Percentiles rank a stretch among this genome's conserved stretches.
These are phyloP conservation scores for Halcyon leucocephala DNA, from an alignment of 2,797 vertebrate species.

Conservation along the genomic window DNA sequence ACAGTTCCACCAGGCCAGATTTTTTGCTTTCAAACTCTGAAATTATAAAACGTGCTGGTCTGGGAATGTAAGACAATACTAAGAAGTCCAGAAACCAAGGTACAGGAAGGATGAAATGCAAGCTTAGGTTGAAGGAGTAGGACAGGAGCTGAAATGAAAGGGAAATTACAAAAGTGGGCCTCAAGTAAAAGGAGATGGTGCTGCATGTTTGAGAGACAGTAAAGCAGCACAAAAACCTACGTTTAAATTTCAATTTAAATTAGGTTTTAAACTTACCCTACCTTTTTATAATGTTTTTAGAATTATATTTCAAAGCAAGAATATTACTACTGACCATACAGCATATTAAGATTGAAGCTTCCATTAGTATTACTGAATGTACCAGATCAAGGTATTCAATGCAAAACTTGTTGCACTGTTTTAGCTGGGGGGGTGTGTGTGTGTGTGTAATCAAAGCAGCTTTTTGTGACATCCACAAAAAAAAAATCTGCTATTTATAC, in stretches of 20 bases:
- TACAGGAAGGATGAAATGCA: background rate
- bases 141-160: background rate
- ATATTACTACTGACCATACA: background rate
- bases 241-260: background rate
- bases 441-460: background rate
- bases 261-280: background rate
- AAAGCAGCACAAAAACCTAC: background rate
- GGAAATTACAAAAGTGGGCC: background rate
- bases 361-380: background rate
- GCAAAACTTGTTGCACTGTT: background rate
- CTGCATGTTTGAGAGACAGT: background rate
- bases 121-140: background rate
- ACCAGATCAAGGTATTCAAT: background rate
- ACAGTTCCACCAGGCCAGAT: background rate
- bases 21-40: background rate
- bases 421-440: too few relatives aligned
- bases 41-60: slow-evolving; percentile 47
- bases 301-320: background rate
- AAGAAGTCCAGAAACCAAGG: background rate
- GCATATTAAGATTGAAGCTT: background rate
- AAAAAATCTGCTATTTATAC: background rate
- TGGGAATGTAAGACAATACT: background rate
- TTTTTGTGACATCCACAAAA: background rate
- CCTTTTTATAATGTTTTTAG: background rate
- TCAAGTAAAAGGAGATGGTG: background rate